Evolutionary conservation across 2,888 invertebrate genomes (phyloP).

Genomic region (Griposia aprilina): DNA sequence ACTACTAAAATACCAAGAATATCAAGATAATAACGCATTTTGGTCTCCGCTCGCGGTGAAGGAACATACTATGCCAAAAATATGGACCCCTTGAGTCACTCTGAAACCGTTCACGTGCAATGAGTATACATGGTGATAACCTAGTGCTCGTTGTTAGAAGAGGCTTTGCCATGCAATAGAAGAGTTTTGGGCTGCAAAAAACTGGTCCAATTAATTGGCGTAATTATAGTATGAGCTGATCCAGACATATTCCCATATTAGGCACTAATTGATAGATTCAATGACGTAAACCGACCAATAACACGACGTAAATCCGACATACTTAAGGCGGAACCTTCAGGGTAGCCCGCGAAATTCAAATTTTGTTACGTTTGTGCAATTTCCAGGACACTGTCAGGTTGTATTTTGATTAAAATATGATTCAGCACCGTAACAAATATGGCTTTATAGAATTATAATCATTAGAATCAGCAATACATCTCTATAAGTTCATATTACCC

Average conservation of each 20-base stretch:
- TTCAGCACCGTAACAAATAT: too few species aligned
- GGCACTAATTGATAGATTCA: conserved; percentile 14
- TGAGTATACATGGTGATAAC: too few species aligned
- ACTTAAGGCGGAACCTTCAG: too few species aligned
- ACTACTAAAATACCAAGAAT: not conserved
- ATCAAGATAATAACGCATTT: not conserved
- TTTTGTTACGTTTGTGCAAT: too few species aligned
- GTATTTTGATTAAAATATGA: too few species aligned
- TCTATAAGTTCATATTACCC: too few species aligned
- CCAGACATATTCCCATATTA: conserved; percentile 2
- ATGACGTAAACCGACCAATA: conserved; percentile 15
- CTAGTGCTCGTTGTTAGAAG: not conserved
- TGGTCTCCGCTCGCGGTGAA: not conserved
- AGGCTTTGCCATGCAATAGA: not conserved
- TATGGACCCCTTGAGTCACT: not conserved
- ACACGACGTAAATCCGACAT: conserved; percentile 5
- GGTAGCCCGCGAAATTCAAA: too few species aligned
- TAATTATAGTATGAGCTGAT: not conserved
- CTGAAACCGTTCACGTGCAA: not conserved
- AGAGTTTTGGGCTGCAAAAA: not conserved
- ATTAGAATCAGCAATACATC: too few species aligned
- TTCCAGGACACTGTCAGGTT: too few species aligned
- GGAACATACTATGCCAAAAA: not conserved
- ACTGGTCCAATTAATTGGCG: not conserved
- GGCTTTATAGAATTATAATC: too few species aligned